Percentiles rank a stretch among this genome's conserved stretches.
phyloP scores from a whole-genome alignment of 2,888 invertebrate species.

The Pollenia labialis region DNA sequence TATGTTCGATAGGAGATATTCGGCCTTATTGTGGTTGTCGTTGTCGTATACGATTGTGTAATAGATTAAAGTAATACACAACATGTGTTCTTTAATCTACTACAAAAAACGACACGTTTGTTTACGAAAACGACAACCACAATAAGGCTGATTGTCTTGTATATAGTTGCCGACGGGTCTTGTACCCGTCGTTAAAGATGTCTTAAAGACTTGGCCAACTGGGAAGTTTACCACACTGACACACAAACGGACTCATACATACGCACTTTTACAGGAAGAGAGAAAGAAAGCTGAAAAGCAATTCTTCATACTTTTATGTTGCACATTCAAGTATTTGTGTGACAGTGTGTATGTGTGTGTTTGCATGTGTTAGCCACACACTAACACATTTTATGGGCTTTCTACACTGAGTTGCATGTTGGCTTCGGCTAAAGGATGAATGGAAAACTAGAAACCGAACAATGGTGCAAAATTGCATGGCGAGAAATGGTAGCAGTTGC shows the following conservation, averaged over 20 bases:
- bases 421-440: conserved; percentile 10
- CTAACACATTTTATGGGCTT: conserved; percentile 38
- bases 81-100: too few relatives aligned
- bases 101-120: too few relatives aligned
- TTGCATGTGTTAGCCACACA: conserved; percentile 6
- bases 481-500: conserved; percentile 65
- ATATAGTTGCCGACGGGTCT: too few relatives aligned
- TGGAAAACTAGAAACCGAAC: conserved; percentile 63
- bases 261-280: conserved; percentile 53
- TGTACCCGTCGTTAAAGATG: too few relatives aligned
- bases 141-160: too few relatives aligned
- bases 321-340: too few relatives aligned
- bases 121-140: too few relatives aligned
- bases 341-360: neutral
- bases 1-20: too few relatives aligned
- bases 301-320: conserved; percentile 34
- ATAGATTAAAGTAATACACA: too few relatives aligned
- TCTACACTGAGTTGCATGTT: conserved; percentile 40
- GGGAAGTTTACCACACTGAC: conserved; percentile 2
- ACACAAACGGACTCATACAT: conserved; percentile 34
- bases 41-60: too few relatives aligned
- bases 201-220: neutral
- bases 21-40: too few relatives aligned
- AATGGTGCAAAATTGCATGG: conserved; percentile 62
- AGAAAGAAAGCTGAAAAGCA: conserved; percentile 35